Base-by-base conservation (phyloP, 1,140 invertebrate species). In the Conus ventricosus region DNA sequence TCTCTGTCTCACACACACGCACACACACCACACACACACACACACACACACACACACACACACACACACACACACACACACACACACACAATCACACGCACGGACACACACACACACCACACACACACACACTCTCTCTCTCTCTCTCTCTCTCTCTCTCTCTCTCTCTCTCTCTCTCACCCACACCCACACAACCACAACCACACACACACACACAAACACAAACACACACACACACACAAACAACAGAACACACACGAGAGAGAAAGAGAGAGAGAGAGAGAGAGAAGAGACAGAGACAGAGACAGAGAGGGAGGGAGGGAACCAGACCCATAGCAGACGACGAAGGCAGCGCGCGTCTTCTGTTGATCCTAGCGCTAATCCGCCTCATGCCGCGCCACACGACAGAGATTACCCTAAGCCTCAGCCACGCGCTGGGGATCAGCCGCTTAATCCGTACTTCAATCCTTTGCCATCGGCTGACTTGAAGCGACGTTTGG, bases 371-470 rank as follows among this genome's bases (percentile, higher is more conserved):
- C 39, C 51, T 15, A 5, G 10, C 51, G 10, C 80, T 54, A 20
- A 53, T 81, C 80, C 20, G 13, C 13, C 17, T 10, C 51, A 54
- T 10, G 39, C 51, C 11, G 17, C 80, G 80, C 6, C 80, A 81
- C 80, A 81, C 80, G 80, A 81, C 80, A 81, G 15, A 25, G 80
- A 81, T 81, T 81, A 81, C 10, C 80, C 80, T 81, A 81, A 81
- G 55, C 80, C 80, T 10, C 13, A 23, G 17, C 80, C 80, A 81
- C 80, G 80, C 23, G 80, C 39, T 54, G 80, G 5, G 20, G 80
- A 81, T 51, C 15, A 51, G 53, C 17, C 51, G 27, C 10, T 54
- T 81, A 81, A 81, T 81, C 80, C 80, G 39, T 53, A 1, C 17
- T 6, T 71, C 7, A 71, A 71, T 23, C 67, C 67, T 20, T 63